These are phyloP conservation scores for Agrotis clavis DNA, from an alignment of 2,888 invertebrate species.

Conservation along the genomic window DNA sequence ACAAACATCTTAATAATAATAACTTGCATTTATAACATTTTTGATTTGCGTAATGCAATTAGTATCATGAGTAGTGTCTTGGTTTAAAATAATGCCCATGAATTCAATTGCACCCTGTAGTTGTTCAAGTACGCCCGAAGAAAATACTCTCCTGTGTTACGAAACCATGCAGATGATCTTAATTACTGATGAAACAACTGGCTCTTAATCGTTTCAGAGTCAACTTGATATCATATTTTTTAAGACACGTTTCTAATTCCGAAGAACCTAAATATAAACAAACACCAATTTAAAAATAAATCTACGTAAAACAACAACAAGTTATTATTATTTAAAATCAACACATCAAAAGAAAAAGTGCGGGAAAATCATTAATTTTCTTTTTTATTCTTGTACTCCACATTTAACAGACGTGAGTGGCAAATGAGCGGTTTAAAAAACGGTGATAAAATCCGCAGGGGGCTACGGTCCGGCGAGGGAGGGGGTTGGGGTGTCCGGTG, in stretches of 20 bases:
- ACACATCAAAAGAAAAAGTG: neutral
- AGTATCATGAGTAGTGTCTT: too few relatives aligned
- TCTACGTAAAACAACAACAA: neutral
- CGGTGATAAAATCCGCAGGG: slow-evolving; percentile 68
- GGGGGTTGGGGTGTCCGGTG: slow-evolving; percentile 57
- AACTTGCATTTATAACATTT: too few relatives aligned
- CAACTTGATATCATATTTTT: neutral
- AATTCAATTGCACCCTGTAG: too few relatives aligned
- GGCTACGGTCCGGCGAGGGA: slow-evolving; percentile 77
- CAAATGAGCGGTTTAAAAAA: slow-evolving; percentile 67
- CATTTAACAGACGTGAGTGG: slow-evolving; percentile 58
- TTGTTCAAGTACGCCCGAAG: too few relatives aligned
- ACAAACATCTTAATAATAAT: too few relatives aligned
- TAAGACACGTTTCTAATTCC: too few relatives aligned
- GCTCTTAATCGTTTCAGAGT: too few relatives aligned
- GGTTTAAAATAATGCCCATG: too few relatives aligned
- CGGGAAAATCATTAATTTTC: slow-evolving; percentile 3
- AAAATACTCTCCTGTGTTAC: too few relatives aligned
- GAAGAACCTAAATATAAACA: neutral
- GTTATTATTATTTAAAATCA: neutral
- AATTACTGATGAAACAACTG: too few relatives aligned
- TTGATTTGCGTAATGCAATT: too few relatives aligned
- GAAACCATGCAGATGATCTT: too few relatives aligned
- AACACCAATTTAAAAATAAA: neutral
- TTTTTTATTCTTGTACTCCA: slow-evolving; percentile 24